Evolutionary conservation across 2,888 invertebrate genomes (phyloP).

Genomic region (Orthonevra nobilis): DNA sequence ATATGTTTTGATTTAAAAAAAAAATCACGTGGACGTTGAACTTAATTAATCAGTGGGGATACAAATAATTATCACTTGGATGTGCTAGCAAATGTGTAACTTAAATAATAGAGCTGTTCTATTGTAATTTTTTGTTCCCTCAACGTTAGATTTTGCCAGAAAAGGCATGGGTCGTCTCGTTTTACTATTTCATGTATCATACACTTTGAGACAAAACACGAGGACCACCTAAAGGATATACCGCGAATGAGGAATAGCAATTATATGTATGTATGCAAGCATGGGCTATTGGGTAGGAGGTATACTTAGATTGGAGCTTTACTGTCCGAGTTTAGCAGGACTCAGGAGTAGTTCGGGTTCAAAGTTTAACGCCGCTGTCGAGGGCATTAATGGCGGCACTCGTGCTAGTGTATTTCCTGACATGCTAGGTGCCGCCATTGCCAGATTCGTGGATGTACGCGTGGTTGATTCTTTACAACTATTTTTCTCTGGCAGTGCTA

Average conservation of each 20-base stretch:
- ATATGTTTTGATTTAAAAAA: too few relatives aligned
- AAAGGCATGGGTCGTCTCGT: constrained; percentile 26
- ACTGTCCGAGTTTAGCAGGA: constrained; percentile 80
- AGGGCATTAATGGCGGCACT: constrained; percentile 53
- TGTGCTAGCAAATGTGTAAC: too few relatives aligned
- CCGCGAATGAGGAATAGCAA: constrained; percentile 34
- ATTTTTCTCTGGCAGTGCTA: constrained; percentile 59
- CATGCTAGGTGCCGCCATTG: constrained; percentile 34
- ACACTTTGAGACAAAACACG: constrained; percentile 9
- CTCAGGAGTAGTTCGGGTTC: constrained; percentile 80
- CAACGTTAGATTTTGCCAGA: constrained; percentile 33
- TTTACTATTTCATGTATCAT: constrained; percentile 9
- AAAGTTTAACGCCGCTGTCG: constrained; percentile 72
- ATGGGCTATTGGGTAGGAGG: constrained; percentile 11
- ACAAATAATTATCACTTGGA: too few relatives aligned
- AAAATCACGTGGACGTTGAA: too few relatives aligned
- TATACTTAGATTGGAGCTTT: constrained; percentile 41
- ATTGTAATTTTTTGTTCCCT: constrained; percentile 32
- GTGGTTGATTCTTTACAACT: constrained; percentile 36
- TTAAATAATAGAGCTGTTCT: too few relatives aligned
- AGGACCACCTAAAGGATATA: constrained; percentile 28
- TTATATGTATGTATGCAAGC: constrained; percentile 4
- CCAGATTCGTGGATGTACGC: constrained; percentile 40
- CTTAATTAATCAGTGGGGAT: too few relatives aligned
- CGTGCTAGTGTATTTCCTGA: constrained; percentile 60